Conservation (phyloP, 2,113 vertebrate genomes). For the Corythoichthys haematopterus region DNA sequence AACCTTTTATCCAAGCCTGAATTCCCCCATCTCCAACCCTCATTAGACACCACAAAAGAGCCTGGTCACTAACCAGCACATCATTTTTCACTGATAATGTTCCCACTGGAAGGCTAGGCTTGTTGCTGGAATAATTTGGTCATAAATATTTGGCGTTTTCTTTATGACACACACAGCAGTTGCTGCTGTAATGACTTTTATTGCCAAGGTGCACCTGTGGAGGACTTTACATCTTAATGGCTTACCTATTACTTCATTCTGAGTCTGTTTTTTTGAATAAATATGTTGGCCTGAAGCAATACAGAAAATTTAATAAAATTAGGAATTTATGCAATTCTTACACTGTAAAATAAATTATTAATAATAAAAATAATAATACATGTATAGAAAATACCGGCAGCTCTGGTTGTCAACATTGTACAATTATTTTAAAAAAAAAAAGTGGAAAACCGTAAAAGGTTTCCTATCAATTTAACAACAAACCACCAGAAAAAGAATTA, state of each 20-base stretch:
- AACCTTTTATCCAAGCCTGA: conserved; percentile 24
- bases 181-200: conserved; percentile 46
- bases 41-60: conserved; percentile 21
- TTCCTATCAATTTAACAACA: too few species aligned
- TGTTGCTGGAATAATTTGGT: neutral
- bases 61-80: conserved; percentile 1
- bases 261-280: neutral
- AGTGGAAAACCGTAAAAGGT: too few species aligned
- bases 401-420: too few species aligned
- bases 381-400: too few species aligned
- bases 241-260: conserved; percentile 49
- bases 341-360: too few species aligned
- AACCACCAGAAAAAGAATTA: too few species aligned
- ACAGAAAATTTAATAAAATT: neutral
- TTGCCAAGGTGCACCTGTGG: conserved; percentile 9
- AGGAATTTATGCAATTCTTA: too few species aligned
- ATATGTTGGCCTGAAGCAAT: neutral
- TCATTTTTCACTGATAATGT: neutral
- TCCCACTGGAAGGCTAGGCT: neutral
- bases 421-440: neutral
- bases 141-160: conserved; percentile 5
- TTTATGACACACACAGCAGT: neutral
- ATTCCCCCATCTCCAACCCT: conserved; percentile 1
- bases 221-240: conserved; percentile 62
- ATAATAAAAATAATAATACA: too few species aligned